Evolutionary conservation across 2,888 invertebrate genomes (phyloP), one percentile per base, ranked within the genome.

Genomic region (Athrips mouffetella): DNA sequence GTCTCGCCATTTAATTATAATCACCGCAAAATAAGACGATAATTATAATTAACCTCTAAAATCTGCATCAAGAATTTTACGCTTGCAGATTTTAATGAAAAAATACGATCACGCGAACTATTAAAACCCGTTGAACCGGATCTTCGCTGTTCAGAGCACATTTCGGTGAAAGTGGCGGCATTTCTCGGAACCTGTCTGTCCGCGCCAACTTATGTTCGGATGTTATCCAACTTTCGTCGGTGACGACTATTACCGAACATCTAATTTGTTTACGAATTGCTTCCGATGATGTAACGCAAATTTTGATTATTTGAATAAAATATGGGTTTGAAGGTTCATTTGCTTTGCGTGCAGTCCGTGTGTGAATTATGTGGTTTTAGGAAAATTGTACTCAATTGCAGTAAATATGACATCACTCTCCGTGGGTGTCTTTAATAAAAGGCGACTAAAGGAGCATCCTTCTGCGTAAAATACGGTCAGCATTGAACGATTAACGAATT

Each of bases 101-200:
- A 13, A 40, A 25, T 23, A 29, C 39, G 25, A 23, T 25, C 25
- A 15, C 25, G 23, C 18, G 13, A 23, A 18, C 13, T 18, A 29
- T 15, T 18, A 29, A 42, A 18, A 57, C 62, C 58, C 54, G 68
- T 62, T 61, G 58, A 75, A 75, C 80, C 82, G 82, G 84, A 79
- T 76, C 71, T 76, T 13, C 29, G 33, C 16, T 48, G 57, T n/a
- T n/a, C n/a, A n/a, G 67, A 63, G 65, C 64, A 69, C 72, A 73
- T 74, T 70, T 66, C 54, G 80, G 87, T 83, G 87, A 87, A 87
- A 87, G 87, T 84, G 52, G 58, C 53, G 58, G 56, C 71, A 74
- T 71, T 75, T 79, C 71, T 70, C 62, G 58, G 55, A 78, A 81
- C 80, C 77, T 60, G 80, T 80, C 77, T 60, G 80, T 73, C 55